A percentile compares a stretch with the other conserved stretches of the same genome.
These are phyloP conservation scores for Podabrus alpinus DNA, from an alignment of 2,888 invertebrate genomes.

Conservation along the genomic window DNA sequence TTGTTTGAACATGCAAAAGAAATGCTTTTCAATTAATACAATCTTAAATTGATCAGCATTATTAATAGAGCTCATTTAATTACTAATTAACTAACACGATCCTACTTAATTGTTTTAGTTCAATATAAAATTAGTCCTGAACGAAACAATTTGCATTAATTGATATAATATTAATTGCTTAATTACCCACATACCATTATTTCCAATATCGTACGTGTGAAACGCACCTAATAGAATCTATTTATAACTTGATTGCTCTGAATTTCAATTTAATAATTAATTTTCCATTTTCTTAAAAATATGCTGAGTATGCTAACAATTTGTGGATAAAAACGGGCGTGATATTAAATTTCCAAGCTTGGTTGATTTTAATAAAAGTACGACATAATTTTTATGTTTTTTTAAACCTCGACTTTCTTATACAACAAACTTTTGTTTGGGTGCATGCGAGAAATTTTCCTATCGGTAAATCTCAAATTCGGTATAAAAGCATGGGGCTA, in stretches of 20 bases:
- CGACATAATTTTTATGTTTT: conserved; percentile 1
- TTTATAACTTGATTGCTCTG: conserved; percentile 10
- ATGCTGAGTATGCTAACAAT: neutral
- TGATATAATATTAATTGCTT: conserved; percentile 14
- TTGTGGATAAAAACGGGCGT: neutral
- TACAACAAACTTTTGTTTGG: neutral
- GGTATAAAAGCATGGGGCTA: conserved; percentile 8
- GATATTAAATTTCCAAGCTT: conserved; percentile 11
- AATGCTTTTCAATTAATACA: neutral
- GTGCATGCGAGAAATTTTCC: conserved; percentile 1
- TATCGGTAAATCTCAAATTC: neutral
- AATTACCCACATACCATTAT: conserved; percentile 13
- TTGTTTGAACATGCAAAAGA: neutral
- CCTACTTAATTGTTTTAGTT: conserved; percentile 14
- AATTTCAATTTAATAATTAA: conserved; percentile 18
- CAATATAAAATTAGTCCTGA: conserved; percentile 6
- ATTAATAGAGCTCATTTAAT: conserved; percentile 1
- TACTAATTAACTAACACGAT: conserved; percentile 11
- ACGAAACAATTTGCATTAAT: conserved; percentile 1
- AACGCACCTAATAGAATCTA: conserved; percentile 2
- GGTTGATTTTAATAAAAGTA: conserved; percentile 5
- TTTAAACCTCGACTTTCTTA: neutral
- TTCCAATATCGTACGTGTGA: neutral
- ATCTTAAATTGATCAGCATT: neutral
- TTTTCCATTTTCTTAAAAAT: conserved; percentile 4